Conservation (phyloP, 2,888 invertebrate species). For the Kuschelorhynchus macadamiae region DNA sequence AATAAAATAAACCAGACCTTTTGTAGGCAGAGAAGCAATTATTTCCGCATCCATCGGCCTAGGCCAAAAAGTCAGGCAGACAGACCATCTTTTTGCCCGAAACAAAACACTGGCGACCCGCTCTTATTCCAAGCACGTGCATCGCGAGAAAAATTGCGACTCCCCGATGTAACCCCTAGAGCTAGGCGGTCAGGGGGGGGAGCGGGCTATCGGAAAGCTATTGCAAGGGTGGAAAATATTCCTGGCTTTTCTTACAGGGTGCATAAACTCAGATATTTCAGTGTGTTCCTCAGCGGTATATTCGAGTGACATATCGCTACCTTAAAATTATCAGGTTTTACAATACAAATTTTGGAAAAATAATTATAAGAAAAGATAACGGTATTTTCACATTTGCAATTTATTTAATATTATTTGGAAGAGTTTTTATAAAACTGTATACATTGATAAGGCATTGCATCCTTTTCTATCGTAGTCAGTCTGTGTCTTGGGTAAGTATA, state of each 20-base stretch:
- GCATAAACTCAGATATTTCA: too few relatives aligned
- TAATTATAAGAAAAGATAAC: too few relatives aligned
- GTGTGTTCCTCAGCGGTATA: too few relatives aligned
- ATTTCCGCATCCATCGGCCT: constrained; percentile 43
- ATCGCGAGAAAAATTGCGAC: constrained; percentile 70
- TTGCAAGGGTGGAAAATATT: constrained; percentile 66
- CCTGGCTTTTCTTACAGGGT: constrained; percentile 53
- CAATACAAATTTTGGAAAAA: too few relatives aligned
- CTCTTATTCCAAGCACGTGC: constrained; percentile 68
- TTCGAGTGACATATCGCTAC: too few relatives aligned
- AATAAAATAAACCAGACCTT: neutral
- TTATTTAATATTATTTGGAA: too few relatives aligned
- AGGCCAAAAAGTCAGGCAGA: constrained; percentile 34
- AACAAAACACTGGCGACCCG: constrained; percentile 61
- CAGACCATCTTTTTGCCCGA: constrained; percentile 52
- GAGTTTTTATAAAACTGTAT: too few relatives aligned
- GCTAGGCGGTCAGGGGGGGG: constrained; percentile 44
- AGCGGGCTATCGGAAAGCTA: constrained; percentile 66
- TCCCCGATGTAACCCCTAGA: constrained; percentile 65
- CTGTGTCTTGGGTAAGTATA: too few relatives aligned
- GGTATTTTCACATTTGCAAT: too few relatives aligned
- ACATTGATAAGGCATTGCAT: too few relatives aligned
- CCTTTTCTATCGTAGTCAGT: too few relatives aligned
- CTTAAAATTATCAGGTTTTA: too few relatives aligned
- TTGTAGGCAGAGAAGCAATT: constrained; percentile 26